Percentiles rank a stretch among this genome's conserved stretches.
phyloP scores from a whole-genome alignment of 2,113 vertebrate species.

The Corynorhinus townsendii region DNA sequence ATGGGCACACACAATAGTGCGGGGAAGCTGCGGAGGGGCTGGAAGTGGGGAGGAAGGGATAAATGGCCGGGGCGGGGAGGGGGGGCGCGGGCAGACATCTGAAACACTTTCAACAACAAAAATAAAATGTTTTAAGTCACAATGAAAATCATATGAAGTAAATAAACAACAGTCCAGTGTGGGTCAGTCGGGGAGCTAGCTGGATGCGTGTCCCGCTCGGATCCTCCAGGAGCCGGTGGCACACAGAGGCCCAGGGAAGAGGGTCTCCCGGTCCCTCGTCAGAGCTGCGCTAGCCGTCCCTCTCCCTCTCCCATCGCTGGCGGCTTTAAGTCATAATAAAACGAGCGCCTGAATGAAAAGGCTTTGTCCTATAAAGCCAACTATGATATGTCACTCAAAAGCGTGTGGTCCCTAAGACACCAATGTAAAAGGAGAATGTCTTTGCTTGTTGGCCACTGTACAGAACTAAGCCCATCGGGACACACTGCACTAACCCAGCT shows the following conservation, averaged over 20 bases:
- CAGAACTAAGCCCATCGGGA: not conserved
- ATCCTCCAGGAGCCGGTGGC: not conserved
- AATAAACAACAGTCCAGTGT: not conserved
- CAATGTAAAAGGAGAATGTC: not conserved
- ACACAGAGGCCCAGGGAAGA: not conserved
- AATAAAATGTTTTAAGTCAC: too few species aligned
- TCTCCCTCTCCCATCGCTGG: not conserved
- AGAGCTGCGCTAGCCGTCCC: not conserved
- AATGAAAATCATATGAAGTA: too few species aligned
- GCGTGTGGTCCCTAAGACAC: not conserved
- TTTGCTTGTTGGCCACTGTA: not conserved
- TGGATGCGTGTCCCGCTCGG: not conserved
- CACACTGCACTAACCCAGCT: too few species aligned
- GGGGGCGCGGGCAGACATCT: too few species aligned
- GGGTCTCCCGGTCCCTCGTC: accelerated
- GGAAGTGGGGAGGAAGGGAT: too few species aligned
- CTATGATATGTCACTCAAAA: not conserved
- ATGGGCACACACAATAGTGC: too few species aligned
- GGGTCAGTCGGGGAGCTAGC: not conserved
- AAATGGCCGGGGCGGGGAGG: too few species aligned
- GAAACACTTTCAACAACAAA: too few species aligned
- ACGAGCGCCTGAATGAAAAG: not conserved
- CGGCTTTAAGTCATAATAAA: not conserved
- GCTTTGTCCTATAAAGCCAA: not conserved
- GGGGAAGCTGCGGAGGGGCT: too few species aligned